Base-by-base conservation (phyloP, 2,888 invertebrate species). In the Pocota personata region DNA sequence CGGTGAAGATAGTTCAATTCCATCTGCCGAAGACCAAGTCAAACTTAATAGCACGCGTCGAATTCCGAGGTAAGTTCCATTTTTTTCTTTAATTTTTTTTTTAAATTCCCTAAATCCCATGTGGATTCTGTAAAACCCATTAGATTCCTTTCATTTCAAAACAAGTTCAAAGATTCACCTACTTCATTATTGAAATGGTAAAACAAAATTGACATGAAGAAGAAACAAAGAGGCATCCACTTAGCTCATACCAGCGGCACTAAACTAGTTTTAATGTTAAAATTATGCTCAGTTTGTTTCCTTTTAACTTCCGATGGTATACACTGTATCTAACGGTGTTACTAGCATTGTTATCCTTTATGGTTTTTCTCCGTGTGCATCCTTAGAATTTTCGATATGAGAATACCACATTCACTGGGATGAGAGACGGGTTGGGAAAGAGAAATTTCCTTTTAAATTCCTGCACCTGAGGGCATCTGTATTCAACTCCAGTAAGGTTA, bases 51-150 rank as follows among this genome's bases (percentile, higher is more conserved):
- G 95, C 94, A 64, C 94, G 95, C 88, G 93, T 96, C 87, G 95
- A 95, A 88, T 97, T 97, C 90, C 93, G 97, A 93, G 97, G 97
- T 97, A 93, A 94, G 95, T 88, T 43, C 7, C 1, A 8, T 10
- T 35, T 35, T 48, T 1, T 21, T 16, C 10, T 10, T 19, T 14
- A 37, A 32, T 1, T 19, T 7, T 43, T 16, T 16, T 8, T 10
- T 10, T 10, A 35, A 35, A 40, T 16, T 5, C 10, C 5, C 6
- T 10, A 35, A 40, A 8, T 5, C 10, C 5, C 6, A n/a, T 24
- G 10, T 5, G 12, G 4, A 1, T 1, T 24, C 24, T 50, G 1
- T 24, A 5, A 21, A 24, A 50, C n/a, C 7, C 27, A 52, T 24
- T n/a, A 27, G 50, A 24, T 50, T 27, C n/a, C 14, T 30, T 30